A percentile compares a stretch with the other conserved stretches of the same genome.
phyloP scores from a whole-genome alignment of 2,888 invertebrate genomes.

The Scotopteryx bipunctaria region DNA sequence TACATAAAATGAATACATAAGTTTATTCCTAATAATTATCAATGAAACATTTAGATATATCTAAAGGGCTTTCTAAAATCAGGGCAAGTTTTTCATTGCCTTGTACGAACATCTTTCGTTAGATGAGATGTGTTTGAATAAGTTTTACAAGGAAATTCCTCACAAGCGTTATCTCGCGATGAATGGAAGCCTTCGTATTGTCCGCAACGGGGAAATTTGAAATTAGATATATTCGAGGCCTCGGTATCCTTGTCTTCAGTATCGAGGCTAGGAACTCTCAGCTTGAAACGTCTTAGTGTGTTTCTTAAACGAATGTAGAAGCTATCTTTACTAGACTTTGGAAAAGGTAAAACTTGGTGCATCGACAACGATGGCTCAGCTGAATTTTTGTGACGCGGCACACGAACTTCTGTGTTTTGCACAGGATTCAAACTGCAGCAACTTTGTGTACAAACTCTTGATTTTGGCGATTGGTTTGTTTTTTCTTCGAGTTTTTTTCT shows the following conservation, averaged over 20 bases:
- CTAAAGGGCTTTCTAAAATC: background rate
- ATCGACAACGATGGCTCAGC: conserved; percentile 55
- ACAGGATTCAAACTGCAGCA: conserved; percentile 50
- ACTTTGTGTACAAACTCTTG: conserved; percentile 50
- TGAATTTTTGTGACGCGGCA: conserved; percentile 23
- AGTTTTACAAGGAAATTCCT: conserved; percentile 42
- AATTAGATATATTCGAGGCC: conserved; percentile 53
- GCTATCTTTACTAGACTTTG: conserved; percentile 58
- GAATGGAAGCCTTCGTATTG: conserved; percentile 41
- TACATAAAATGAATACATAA: background rate
- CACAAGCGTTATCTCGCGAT: conserved; percentile 39
- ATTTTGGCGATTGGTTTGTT: conserved; percentile 29
- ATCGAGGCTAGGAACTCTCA: conserved; percentile 7
- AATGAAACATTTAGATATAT: too few relatives aligned
- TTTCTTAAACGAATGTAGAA: conserved; percentile 59
- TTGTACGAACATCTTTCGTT: background rate
- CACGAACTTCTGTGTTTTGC: conserved; percentile 17
- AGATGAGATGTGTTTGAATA: conserved; percentile 12
- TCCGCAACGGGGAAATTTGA: conserved; percentile 62
- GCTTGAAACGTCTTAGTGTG: conserved; percentile 48
- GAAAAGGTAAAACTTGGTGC: conserved; percentile 70
- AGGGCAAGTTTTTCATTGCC: background rate
- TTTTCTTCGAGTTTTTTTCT: conserved; percentile 64
- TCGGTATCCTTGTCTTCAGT: conserved; percentile 43
- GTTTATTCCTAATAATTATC: conserved; percentile 18